These are phyloP conservation scores for Channallabes apus DNA, from an alignment of 2,797 vertebrate genomes.

Conservation along the genomic window DNA sequence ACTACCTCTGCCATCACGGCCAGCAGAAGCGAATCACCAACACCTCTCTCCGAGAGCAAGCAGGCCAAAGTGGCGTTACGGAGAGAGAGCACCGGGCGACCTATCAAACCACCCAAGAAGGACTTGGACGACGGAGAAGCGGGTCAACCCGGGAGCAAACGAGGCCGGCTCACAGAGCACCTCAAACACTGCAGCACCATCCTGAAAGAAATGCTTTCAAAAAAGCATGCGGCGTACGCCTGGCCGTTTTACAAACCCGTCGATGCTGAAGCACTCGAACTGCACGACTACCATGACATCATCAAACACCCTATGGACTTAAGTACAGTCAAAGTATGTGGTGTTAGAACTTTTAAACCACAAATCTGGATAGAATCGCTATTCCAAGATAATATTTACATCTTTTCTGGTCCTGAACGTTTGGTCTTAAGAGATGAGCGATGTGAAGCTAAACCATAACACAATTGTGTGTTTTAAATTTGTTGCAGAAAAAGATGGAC, in stretches of 20 bases:
- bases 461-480: constrained; percentile 21
- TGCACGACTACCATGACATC: constrained; percentile 95
- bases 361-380: not conserved
- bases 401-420: not conserved
- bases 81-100: constrained; percentile 75
- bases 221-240: constrained; percentile 87
- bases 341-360: not conserved
- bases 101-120: constrained; percentile 79
- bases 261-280: constrained; percentile 85
- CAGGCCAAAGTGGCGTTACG: constrained; percentile 78
- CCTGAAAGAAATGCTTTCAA: constrained; percentile 92
- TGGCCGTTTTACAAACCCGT: constrained; percentile 98
- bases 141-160: constrained; percentile 72
- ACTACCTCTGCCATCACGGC: constrained; percentile 79
- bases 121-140: constrained; percentile 77
- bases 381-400: no score
- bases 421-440: not conserved
- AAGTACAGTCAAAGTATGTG: constrained; percentile 87
- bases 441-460: not conserved
- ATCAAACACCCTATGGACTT: constrained; percentile 99
- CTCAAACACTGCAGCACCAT: constrained; percentile 87
- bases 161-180: constrained; percentile 77
- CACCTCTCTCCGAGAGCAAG: constrained; percentile 73
- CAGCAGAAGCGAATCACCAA: constrained; percentile 76
- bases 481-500: constrained; percentile 91